phyloP scores from a whole-genome alignment of 2,797 vertebrate genomes.

The Chaenodraco wilsoni region DNA sequence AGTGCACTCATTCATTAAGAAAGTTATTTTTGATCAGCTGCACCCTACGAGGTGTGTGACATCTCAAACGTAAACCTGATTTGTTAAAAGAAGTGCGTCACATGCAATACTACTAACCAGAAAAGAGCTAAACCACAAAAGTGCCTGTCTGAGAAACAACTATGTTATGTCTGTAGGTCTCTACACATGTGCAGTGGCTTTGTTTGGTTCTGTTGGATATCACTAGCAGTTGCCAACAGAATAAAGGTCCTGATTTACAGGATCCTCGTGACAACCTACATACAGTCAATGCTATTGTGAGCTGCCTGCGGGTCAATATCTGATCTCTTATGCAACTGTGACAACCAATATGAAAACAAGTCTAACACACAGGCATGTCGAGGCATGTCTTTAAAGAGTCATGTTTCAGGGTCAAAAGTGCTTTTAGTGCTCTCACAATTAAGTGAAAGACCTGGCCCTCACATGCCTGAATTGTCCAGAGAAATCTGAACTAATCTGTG shows the following conservation, averaged over 20 bases:
- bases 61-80: slow-evolving; percentile 9
- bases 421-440: slow-evolving; percentile 9
- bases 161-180: background rate
- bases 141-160: background rate
- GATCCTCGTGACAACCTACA: background rate
- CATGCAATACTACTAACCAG: slow-evolving; percentile 1
- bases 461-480: background rate
- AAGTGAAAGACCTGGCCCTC: slow-evolving; percentile 1
- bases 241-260: slow-evolving; percentile 1
- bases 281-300: background rate
- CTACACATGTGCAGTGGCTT: background rate
- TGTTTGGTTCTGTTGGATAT: background rate
- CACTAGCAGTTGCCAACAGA: background rate
- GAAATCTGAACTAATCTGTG: background rate
- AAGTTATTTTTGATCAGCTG: slow-evolving; percentile 18
- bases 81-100: background rate
- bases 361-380: slow-evolving; percentile 10
- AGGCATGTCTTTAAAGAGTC: slow-evolving; percentile 12
- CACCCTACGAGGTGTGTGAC: background rate
- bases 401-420: slow-evolving; percentile 29
- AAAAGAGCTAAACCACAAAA: slow-evolving; percentile 7
- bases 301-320: background rate
- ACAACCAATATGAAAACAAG: slow-evolving; percentile 29
- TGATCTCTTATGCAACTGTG: slow-evolving; percentile 21
- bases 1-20: slow-evolving; percentile 30